Evolutionary conservation across 2,888 invertebrate genomes (phyloP).

Genomic region (Dasysyrphus tricinctus): DNA sequence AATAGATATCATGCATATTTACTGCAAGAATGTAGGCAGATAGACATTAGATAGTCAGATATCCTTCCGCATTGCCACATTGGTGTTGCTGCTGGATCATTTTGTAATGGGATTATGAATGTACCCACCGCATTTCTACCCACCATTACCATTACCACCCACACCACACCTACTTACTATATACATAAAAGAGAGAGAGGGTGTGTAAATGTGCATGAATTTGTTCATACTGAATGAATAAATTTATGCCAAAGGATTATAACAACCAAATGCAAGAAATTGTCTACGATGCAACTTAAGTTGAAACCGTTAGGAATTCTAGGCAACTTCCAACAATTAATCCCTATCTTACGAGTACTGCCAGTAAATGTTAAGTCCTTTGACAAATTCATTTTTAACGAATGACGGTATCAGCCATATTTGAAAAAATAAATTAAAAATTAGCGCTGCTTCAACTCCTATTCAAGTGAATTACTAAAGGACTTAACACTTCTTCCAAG

Average conservation of each 20-base stretch:
- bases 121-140: constrained; percentile 9
- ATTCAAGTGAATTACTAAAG: too few relatives aligned
- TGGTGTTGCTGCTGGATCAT: constrained; percentile 59
- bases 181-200: constrained; percentile 5
- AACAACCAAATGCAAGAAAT: constrained; percentile 47
- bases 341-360: too few relatives aligned
- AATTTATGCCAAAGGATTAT: constrained; percentile 69
- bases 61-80: constrained; percentile 55
- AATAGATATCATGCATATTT: constrained; percentile 72
- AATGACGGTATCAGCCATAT: too few relatives aligned
- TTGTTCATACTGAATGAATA: constrained; percentile 61
- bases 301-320: constrained; percentile 13
- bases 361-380: neutral
- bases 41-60: constrained; percentile 68
- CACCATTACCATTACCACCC: constrained; percentile 6
- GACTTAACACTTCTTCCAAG: too few relatives aligned
- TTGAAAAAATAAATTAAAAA: too few relatives aligned
- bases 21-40: constrained; percentile 68
- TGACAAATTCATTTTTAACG: neutral
- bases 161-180: constrained; percentile 5
- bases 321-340: neutral
- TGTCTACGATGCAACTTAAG: constrained; percentile 15
- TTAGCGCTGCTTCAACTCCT: too few relatives aligned
- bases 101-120: constrained; percentile 66
- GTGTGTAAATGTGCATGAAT: neutral